Base-by-base conservation (phyloP, 1,140 invertebrate genomes). In the Euura saliciscinereae region DNA sequence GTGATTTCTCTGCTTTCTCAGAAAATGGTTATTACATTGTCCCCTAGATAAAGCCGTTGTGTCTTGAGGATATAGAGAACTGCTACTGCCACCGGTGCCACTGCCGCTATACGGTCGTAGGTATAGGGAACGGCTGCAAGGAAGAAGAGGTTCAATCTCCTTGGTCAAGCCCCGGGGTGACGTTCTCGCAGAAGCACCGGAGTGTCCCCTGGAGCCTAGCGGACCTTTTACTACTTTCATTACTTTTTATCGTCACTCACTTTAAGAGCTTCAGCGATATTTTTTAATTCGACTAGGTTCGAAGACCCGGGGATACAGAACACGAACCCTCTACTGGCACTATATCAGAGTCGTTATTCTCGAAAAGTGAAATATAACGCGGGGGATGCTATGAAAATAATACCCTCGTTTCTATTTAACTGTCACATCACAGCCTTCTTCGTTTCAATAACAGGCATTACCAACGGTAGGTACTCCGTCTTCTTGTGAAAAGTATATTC, bases 261-360 rank as follows among this genome's bases (percentile, higher is more conserved):
- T 76, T 79, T 77, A 81, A 83, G 77, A 80, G 77, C 75, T 44
- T 69, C 69, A 70, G 73, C 78, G 77, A 81, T 75, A 84, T 81
- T 84, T 84, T 84, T 84, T 85, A 85, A 84, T 83, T 82, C 78
- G 67, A 68, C 76, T 64, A 65, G 71, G 64, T 70, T 8, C 5
- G 68, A 44, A 71, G 71, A 51, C 13, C 66, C 43, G 65, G 5
- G 13, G 51, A 59, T 59, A 59, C 51, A 8, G 51, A 59, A 59
- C 51, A 59, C 51, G 13, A 59, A 59, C 8, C 6, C 51, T 59
- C 51, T 6, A 59, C 51, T 42, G 13, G 7, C 8, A 82, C 83
- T 83, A 78, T 83, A 84, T 84, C 84, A 84, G 82, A 76, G 77
- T 84, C 80, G 80, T 85, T 83, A 84, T 82, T 84, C 83, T 82